Percentiles rank a stretch among this genome's conserved stretches.
Evolutionary conservation across 2,888 invertebrate genomes (phyloP).

Genomic region (Mythimna impura): DNA sequence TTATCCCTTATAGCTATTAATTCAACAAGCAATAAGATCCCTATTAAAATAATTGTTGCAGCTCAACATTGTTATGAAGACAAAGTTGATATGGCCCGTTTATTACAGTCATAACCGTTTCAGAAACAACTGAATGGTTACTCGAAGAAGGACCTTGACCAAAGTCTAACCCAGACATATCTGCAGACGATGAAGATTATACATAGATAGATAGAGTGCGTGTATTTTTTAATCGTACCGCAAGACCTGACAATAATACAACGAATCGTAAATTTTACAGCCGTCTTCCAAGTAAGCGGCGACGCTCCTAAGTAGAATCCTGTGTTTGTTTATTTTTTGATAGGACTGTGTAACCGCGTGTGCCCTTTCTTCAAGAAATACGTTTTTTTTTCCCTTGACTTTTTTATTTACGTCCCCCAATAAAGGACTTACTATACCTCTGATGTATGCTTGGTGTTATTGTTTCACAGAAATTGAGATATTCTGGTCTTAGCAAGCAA

Average conservation of each 20-base stretch:
- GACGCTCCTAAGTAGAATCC: constrained; percentile 86
- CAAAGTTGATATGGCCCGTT: background rate
- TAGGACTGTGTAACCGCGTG: constrained; percentile 88
- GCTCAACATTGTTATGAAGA: background rate
- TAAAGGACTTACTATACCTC: constrained; percentile 84
- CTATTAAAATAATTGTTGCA: background rate
- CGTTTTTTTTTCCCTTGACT: constrained; percentile 73
- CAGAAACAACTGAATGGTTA: background rate
- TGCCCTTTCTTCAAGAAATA: constrained; percentile 83
- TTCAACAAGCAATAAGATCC: background rate
- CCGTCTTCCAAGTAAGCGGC: constrained; percentile 83
- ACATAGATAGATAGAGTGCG: constrained; percentile 54
- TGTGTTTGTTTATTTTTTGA: constrained; percentile 89
- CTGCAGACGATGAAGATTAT: constrained; percentile 27
- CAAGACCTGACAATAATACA: constrained; percentile 78
- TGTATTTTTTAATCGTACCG: constrained; percentile 58
- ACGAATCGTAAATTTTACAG: constrained; percentile 89
- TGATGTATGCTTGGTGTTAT: constrained; percentile 76
- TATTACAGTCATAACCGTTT: background rate
- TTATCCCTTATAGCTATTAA: background rate
- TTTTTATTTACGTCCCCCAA: constrained; percentile 85
- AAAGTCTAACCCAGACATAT: constrained; percentile 4
- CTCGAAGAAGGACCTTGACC: background rate
- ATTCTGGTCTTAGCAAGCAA: constrained; percentile 69
- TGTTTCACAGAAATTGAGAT: constrained; percentile 86